Conservation (phyloP, 2,113 vertebrate species). For the Podarcis muralis region DNA sequence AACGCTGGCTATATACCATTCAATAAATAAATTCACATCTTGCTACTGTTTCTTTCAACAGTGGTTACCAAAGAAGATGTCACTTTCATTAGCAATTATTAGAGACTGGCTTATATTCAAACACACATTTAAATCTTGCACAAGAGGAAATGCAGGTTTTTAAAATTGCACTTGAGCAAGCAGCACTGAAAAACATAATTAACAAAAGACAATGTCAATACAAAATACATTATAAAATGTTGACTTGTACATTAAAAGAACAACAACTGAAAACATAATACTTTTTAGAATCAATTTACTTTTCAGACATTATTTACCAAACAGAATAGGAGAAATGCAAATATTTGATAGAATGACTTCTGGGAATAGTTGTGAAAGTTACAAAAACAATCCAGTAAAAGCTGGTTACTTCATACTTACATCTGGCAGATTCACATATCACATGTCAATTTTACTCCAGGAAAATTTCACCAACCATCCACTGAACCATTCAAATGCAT, state of each 20-base stretch:
- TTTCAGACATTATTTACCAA: not conserved
- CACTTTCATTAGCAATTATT: not conserved
- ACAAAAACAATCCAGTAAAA: not conserved
- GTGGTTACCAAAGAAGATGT: not conserved
- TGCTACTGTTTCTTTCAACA: not conserved
- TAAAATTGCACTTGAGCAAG: too few species aligned
- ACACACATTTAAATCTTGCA: conserved; percentile 23
- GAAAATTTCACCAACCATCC: not conserved
- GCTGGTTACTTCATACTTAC: not conserved
- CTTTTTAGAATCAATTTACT: not conserved
- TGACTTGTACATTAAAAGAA: not conserved
- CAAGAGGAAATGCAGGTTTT: conserved; percentile 39
- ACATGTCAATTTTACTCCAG: too few species aligned
- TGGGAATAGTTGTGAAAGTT: not conserved
- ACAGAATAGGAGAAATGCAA: not conserved
- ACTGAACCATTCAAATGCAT: too few species aligned
- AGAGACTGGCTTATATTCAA: conserved; percentile 20
- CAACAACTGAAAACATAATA: not conserved
- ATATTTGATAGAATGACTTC: not conserved
- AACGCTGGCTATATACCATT: not conserved
- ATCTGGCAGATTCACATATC: not conserved
- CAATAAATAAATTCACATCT: not conserved
- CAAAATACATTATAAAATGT: not conserved
- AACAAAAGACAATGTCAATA: conserved; percentile 31
- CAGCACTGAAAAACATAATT: conserved; percentile 17